phyloP scores from a whole-genome alignment of 2,888 invertebrate species.

The Pantelozetes paolii region DNA sequence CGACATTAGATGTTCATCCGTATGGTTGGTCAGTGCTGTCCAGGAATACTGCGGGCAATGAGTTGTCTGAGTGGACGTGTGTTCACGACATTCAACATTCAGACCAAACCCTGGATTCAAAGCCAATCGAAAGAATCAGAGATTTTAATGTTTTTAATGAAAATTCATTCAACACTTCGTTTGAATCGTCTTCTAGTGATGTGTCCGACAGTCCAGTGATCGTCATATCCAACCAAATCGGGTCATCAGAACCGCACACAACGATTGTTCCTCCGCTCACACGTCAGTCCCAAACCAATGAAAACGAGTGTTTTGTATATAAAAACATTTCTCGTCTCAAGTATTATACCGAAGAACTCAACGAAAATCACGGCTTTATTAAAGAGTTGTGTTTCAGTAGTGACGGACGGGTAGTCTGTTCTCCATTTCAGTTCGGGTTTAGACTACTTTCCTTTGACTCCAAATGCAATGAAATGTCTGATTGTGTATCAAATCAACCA shows the following conservation, averaged over 20 bases:
- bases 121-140: constrained; percentile 7
- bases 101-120: not conserved
- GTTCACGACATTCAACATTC: constrained; percentile 82
- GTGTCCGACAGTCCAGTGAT: not conserved
- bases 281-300: not conserved
- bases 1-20: constrained; percentile 82
- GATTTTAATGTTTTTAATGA: not conserved
- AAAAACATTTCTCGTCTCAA: constrained; percentile 72
- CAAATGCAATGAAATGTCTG: constrained; percentile 71
- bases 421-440: constrained; percentile 80
- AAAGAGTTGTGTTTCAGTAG: constrained; percentile 87
- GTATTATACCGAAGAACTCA: constrained; percentile 78
- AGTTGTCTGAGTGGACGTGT: constrained; percentile 88
- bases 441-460: constrained; percentile 75
- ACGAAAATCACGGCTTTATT: constrained; percentile 82
- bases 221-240: constrained; percentile 18
- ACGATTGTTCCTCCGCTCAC: not conserved
- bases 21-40: constrained; percentile 84
- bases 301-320: constrained; percentile 59
- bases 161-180: not conserved
- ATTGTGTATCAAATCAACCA: constrained; percentile 60
- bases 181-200: not conserved
- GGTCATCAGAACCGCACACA: constrained; percentile 30
- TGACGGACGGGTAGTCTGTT: constrained; percentile 83
- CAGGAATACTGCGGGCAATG: constrained; percentile 78